Evolutionary conservation across 2,888 invertebrate species (phyloP).

Genomic region (Aleiodes leptofemur): DNA sequence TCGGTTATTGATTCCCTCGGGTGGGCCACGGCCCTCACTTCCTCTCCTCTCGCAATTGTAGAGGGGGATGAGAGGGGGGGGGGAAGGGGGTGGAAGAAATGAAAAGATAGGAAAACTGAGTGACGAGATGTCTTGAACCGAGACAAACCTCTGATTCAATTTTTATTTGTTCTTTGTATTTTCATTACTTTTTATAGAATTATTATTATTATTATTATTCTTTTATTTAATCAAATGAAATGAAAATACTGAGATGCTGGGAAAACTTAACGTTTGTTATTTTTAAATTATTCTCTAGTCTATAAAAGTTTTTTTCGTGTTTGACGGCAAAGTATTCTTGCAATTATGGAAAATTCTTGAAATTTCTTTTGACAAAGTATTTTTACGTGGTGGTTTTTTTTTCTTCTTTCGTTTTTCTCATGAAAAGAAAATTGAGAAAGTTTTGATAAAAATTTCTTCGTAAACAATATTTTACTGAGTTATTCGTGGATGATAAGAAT

Average conservation of each 20-base stretch:
- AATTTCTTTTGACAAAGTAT: too few species aligned
- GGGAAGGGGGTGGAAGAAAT: slow-evolving; percentile 43
- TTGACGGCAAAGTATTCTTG: too few species aligned
- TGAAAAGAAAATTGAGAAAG: too few species aligned
- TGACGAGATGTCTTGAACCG: slow-evolving; percentile 48
- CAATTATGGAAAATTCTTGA: too few species aligned
- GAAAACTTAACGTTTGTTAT: neutral
- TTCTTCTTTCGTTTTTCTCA: too few species aligned
- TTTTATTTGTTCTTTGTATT: neutral
- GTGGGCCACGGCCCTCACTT: slow-evolving; percentile 64
- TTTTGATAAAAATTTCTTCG: neutral
- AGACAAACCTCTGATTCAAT: slow-evolving; percentile 16
- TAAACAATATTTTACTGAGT: neutral
- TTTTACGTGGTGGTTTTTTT: too few species aligned
- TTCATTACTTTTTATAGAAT: slow-evolving; percentile 1
- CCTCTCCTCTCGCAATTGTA: neutral
- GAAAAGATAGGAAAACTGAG: slow-evolving; percentile 48
- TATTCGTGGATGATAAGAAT: neutral
- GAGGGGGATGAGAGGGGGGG: slow-evolving; percentile 17
- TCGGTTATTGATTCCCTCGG: slow-evolving; percentile 75
- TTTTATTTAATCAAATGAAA: slow-evolving; percentile 1
- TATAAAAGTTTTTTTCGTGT: neutral
- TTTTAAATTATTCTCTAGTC: neutral
- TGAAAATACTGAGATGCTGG: neutral
- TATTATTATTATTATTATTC: neutral